These are phyloP conservation scores for Melanotaenia nigrans DNA, from an alignment of 2,797 vertebrate genomes.

Conservation along the genomic window DNA sequence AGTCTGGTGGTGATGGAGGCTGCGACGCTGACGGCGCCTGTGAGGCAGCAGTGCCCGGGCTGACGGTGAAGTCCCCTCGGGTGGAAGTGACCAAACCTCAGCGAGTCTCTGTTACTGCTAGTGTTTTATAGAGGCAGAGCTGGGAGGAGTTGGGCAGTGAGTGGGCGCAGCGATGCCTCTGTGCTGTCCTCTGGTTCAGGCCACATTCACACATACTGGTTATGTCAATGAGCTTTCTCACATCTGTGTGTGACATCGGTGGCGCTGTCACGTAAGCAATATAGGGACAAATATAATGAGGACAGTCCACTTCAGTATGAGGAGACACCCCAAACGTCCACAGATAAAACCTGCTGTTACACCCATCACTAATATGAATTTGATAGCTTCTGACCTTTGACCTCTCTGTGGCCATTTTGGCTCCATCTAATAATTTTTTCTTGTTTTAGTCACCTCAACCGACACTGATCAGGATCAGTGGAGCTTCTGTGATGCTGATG, in stretches of 20 bases:
- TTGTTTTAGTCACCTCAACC: not conserved
- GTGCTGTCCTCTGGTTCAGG: constrained; percentile 32
- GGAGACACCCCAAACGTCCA: not conserved
- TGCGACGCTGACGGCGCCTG: constrained; percentile 2
- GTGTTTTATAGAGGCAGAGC: constrained; percentile 70
- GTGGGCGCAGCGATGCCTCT: constrained; percentile 13
- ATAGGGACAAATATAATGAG: constrained; percentile 16
- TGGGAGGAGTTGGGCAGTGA: constrained; percentile 62
- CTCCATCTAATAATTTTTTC: not conserved
- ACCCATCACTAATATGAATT: not conserved
- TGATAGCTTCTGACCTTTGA: constrained; percentile 36
- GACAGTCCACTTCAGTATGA: constrained; percentile 30
- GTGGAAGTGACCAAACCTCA: constrained; percentile 74
- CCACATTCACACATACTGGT: constrained; percentile 69
- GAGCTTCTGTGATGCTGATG: not conserved
- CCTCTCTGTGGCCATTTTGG: not conserved
- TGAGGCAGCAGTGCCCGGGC: constrained; percentile 50
- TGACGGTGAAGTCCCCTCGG: constrained; percentile 72
- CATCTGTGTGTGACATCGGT: constrained; percentile 61
- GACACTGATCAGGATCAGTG: not conserved
- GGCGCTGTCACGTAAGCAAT: constrained; percentile 50
- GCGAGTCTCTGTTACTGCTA: not conserved
- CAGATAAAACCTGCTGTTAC: not conserved
- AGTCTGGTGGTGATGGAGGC: constrained; percentile 40
- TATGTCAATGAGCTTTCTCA: constrained; percentile 65